Evolutionary conservation across 2,797 vertebrate genomes (phyloP).

Genomic region (Ammospiza maritima): DNA sequence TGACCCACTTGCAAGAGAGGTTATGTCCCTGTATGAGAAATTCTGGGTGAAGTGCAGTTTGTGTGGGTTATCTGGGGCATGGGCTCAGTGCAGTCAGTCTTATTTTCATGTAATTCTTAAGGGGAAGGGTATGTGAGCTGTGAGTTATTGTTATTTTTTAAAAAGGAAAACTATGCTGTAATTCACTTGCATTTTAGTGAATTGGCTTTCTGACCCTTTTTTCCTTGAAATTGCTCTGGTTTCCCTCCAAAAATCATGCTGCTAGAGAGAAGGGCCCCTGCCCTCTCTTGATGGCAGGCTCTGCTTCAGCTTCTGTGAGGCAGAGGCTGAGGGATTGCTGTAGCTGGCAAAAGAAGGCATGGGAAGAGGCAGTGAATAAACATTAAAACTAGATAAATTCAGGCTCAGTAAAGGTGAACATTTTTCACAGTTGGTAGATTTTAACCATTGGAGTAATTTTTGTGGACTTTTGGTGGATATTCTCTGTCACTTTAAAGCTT

Average conservation of each 20-base stretch:
- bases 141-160: not conserved
- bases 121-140: not conserved
- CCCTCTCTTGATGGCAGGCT: not conserved
- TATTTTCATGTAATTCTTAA: not conserved
- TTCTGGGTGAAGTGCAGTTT: not conserved
- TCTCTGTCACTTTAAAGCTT: not conserved
- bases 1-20: not conserved
- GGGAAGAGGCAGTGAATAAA: not conserved
- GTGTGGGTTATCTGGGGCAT: not conserved
- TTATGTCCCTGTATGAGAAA: not conserved
- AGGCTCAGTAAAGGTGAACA: not conserved
- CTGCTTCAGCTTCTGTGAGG: not conserved
- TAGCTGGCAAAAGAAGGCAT: not conserved
- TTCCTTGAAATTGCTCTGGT: not conserved
- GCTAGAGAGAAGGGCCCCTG: not conserved
- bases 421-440: not conserved
- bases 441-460: not conserved
- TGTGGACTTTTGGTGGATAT: not conserved
- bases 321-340: not conserved
- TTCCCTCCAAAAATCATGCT: not conserved
- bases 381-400: not conserved
- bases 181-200: not conserved
- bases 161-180: not conserved
- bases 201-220: not conserved
- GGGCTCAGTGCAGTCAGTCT: not conserved